phyloP scores from a whole-genome alignment of 2,797 vertebrate species.

The Phataginus tetradactyla region DNA sequence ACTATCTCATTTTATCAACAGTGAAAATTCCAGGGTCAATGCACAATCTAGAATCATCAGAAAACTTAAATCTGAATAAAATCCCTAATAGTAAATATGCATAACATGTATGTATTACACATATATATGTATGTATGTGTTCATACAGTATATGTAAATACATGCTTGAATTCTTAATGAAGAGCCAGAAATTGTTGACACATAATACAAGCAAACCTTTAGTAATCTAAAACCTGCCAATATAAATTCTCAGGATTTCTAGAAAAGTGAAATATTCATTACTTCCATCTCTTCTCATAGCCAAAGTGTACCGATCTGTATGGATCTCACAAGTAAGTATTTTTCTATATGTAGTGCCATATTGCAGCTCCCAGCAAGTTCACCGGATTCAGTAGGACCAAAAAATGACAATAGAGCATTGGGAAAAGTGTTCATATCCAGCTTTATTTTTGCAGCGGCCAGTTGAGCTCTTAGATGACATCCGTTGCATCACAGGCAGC shows the following conservation, averaged over 20 bases:
- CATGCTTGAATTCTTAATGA: background rate
- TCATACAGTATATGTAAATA: background rate
- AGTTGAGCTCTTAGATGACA: too few species aligned
- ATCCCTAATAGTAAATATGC: background rate
- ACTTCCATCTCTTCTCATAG: background rate
- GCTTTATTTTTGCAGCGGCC: too few species aligned
- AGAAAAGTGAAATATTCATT: constrained; percentile 24
- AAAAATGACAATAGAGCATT: too few species aligned
- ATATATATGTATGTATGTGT: background rate
- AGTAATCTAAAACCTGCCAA: background rate
- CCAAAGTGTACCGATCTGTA: background rate
- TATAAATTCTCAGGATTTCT: background rate
- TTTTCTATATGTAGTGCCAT: background rate
- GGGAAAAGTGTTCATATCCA: too few species aligned
- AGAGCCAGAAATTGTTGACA: constrained; percentile 2
- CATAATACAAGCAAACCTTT: constrained; percentile 1
- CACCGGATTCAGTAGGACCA: too few species aligned
- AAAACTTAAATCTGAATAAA: constrained; percentile 46
- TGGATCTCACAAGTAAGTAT: background rate
- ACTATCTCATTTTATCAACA: background rate
- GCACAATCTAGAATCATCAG: background rate
- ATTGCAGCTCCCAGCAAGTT: too few species aligned
- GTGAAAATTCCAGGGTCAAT: background rate
- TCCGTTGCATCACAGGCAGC: too few species aligned
- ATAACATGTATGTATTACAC: background rate